Base-by-base conservation (phyloP, 2,113 vertebrate species). In the Cynocephalus volans region DNA sequence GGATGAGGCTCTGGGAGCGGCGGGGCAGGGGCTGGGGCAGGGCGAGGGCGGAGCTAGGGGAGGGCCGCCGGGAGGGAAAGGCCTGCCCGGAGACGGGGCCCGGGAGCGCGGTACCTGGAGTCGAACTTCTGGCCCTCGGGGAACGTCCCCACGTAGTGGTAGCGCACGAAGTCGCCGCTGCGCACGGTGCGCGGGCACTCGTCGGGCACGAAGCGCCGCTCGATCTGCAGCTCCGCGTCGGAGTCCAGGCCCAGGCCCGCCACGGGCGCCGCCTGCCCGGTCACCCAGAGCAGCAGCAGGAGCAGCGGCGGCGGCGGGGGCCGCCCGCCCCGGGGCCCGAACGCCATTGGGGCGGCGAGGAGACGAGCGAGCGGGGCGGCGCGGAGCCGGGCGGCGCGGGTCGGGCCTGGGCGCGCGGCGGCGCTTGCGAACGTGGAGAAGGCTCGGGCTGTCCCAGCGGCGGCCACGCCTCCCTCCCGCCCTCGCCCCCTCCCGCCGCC, bases 61-160 rank as follows among this genome's bases (percentile, higher is more conserved):
- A 81, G 93, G 92, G 77, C 90, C 79, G 21, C 28, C 83, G 2
- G 96, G 82, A 65, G 81, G 36, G 95, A 58, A 76, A 93, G 95
- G 95, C 93, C 94, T 28, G 85, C 28, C 86, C 21, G 93, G 90
- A 67, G 76, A 56, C 54, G 14, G 48, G 64, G 88, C 56, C 82
- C 50, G 11, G 77, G 69, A 64, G 89, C 62, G 80, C 45, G 28
- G 98, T 98, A 99, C 99, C 99, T 99, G 96, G 99, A 99, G 95
- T 99, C 99, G 98, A 99, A 99, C 98, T 99, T 99, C 80, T 98
- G 99, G 85, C 99, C 99, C 97, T 99, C 99, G 69, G 99, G 99
- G 96, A 99, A 99, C 80, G 98, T 96, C 69, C 99, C 99, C 18
- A 99, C 99, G 98, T 99, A 99, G 97, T 99, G 99, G 97, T 99